These are phyloP conservation scores for Eciton burchellii DNA, from an alignment of 1,140 invertebrate genomes.

Conservation along the genomic window DNA sequence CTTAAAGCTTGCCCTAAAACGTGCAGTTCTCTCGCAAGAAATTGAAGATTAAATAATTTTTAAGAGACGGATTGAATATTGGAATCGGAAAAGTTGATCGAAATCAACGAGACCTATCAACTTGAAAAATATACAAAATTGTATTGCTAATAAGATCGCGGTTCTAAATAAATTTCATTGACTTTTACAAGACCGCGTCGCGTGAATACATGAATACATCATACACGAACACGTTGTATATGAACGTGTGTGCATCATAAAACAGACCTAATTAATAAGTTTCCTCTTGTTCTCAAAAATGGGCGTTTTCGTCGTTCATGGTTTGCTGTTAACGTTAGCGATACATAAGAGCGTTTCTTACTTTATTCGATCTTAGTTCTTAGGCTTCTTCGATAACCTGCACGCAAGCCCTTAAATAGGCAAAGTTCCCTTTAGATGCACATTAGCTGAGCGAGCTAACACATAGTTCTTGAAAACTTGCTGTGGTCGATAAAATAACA, in stretches of 20 bases:
- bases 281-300: constrained; percentile 18
- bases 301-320: background rate
- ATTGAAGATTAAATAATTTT: constrained; percentile 31
- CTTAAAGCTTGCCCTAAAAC: constrained; percentile 54
- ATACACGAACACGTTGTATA: no score
- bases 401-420: constrained; percentile 68
- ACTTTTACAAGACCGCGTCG: background rate
- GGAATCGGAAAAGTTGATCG: background rate
- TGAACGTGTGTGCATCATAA: no score
- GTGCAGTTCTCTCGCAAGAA: constrained; percentile 14
- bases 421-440: constrained; percentile 43
- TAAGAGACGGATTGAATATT: constrained; percentile 14
- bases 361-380: constrained; percentile 57
- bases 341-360: constrained; percentile 59
- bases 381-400: constrained; percentile 64
- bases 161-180: background rate
- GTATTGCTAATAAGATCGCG: background rate
- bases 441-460: constrained; percentile 56
- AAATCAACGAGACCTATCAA: background rate
- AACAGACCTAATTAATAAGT: constrained; percentile 34
- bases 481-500: constrained; percentile 48
- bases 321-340: constrained; percentile 20
- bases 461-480: constrained; percentile 50
- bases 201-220: background rate
- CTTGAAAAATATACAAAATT: background rate